Evolutionary conservation across 92 coral and sea anemone species (phyloP), one percentile per base, ranked within the genome.

Genomic region (Metridium senile): DNA sequence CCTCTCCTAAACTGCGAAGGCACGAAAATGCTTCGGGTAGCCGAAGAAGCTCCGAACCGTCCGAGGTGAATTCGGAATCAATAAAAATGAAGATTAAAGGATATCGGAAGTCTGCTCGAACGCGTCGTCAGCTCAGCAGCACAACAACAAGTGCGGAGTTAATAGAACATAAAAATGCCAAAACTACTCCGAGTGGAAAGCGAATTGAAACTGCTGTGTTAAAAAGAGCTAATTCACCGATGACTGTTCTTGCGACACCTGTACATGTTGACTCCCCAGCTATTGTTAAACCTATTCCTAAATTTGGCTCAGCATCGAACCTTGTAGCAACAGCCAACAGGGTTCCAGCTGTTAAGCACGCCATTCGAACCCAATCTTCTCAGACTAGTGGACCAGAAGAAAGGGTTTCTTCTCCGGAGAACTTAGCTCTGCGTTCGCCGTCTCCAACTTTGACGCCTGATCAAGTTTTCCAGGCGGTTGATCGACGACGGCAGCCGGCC

Each of bases 101-200:
- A 11, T 79, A 67, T 82, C 82, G 92, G 80, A 93, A 84, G 49
- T 63, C 77, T 19, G 84, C 97, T 26, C 87, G 85, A 29, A 83
- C 83, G 43, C 93, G 92, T 46, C 82, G 97, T 79, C 92, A 89
- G 65, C 82, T 96, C 10, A 93, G 93, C 71, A 93, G 93, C 22
- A 96, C 97, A 51, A 96, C 99, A 35, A 89, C 99, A 28, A 96
- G 99, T 68, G 99, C 99, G 33, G 99, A 96, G 71, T 86, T 96
- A 20, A 96, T 96, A 21, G 99, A 96, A 84, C 99, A 96, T 67
- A 88, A 84, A 26, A 89, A 81, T 35, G 83, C 90, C 25, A 89
- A 88, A 53, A 87, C 93, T 13, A 86, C 97, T 33, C 77, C 92
- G 43, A 89, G 93, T 71, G 93, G 92, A 22, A 85, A 89, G 61